A percentile compares a stretch with the other conserved stretches of the same genome.
Evolutionary conservation across 2,888 invertebrate genomes (phyloP).

Genomic region (Trissolcus brochymenae): DNA sequence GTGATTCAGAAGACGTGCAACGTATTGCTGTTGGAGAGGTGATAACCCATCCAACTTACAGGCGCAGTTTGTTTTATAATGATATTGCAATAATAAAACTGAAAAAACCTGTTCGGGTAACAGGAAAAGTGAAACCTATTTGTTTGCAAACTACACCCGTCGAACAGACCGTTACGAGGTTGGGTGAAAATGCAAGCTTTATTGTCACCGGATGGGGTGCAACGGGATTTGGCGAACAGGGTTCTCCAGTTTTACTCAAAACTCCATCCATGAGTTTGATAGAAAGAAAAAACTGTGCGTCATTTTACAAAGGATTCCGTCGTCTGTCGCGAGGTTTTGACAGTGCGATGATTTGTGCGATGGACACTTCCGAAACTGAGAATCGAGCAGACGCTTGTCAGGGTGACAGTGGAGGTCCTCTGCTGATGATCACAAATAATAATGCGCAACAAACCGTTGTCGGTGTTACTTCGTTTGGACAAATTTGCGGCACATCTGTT

Average conservation of each 20-base stretch:
- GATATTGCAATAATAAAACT: conserved; percentile 69
- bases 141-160: conserved; percentile 67
- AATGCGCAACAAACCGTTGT: not conserved
- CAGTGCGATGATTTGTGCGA: not conserved
- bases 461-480: not conserved
- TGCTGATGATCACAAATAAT: not conserved
- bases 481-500: not conserved
- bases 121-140: conserved; percentile 63
- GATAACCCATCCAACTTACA: conserved; percentile 67
- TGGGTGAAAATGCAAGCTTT: conserved; percentile 55
- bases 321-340: not conserved
- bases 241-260: conserved; percentile 62
- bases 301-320: not conserved
- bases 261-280: conserved; percentile 61
- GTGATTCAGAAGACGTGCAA: conserved; percentile 56
- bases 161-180: conserved; percentile 20
- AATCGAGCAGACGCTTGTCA: not conserved
- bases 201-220: conserved; percentile 69
- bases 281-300: not conserved
- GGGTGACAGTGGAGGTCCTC: not conserved
- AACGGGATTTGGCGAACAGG: conserved; percentile 53
- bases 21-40: conserved; percentile 61
- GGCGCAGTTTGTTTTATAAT: conserved; percentile 63
- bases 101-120: conserved; percentile 57
- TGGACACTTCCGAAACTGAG: not conserved